Conservation (phyloP, 2,888 invertebrate species). For the Aspidiotus rigidus region DNA sequence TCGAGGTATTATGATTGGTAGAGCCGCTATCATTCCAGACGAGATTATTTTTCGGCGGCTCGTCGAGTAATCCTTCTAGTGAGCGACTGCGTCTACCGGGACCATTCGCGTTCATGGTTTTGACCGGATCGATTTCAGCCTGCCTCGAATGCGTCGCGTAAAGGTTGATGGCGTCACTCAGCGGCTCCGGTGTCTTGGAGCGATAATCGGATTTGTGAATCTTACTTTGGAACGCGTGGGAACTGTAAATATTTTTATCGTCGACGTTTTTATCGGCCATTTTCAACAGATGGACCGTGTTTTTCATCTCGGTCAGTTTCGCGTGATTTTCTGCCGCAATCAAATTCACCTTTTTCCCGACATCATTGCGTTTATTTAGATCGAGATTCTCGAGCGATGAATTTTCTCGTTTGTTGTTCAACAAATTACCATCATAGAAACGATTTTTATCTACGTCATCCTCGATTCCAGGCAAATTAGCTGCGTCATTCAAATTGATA, state of each 20-base stretch:
- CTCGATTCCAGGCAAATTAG: background rate
- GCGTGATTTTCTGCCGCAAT: slow-evolving; percentile 47
- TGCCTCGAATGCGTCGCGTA: slow-evolving; percentile 16
- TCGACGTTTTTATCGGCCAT: slow-evolving; percentile 45
- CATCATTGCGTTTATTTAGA: slow-evolving; percentile 48
- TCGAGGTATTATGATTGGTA: background rate
- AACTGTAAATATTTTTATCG: slow-evolving; percentile 62
- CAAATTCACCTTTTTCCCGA: slow-evolving; percentile 63
- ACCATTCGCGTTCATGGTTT: background rate
- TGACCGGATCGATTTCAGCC: background rate
- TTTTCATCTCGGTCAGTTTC: slow-evolving; percentile 42
- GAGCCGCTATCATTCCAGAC: slow-evolving; percentile 31
- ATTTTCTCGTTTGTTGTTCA: slow-evolving; percentile 63
- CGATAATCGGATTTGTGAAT: slow-evolving; percentile 37
- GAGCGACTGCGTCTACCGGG: slow-evolving; percentile 48
- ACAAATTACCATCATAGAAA: slow-evolving; percentile 38
- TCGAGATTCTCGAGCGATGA: slow-evolving; percentile 40
- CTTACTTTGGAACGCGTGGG: slow-evolving; percentile 49
- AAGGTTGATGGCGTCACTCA: slow-evolving; percentile 36
- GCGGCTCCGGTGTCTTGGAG: slow-evolving; percentile 42
- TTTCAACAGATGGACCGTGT: slow-evolving; percentile 41
- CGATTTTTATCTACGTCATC: slow-evolving; percentile 2
- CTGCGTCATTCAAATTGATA: background rate
- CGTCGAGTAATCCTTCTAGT: slow-evolving; percentile 52
- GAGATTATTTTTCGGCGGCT: slow-evolving; percentile 38